These are phyloP conservation scores for Gadus chalcogrammus DNA, from an alignment of 2,113 vertebrate species.

Conservation along the genomic window DNA sequence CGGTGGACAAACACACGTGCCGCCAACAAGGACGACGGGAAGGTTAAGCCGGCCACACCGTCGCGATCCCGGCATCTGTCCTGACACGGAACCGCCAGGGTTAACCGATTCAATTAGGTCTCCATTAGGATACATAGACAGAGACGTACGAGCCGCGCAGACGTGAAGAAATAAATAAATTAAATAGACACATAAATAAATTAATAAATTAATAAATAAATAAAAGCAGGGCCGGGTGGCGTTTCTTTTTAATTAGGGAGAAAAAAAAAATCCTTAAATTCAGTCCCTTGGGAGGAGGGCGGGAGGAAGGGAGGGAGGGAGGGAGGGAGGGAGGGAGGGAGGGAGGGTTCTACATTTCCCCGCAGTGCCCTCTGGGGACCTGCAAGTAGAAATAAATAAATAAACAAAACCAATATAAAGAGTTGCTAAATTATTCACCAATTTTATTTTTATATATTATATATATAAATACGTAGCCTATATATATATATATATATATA, in stretches of 20 bases:
- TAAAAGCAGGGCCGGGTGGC: constrained; percentile 26
- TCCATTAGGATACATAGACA: constrained; percentile 36
- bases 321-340: no score
- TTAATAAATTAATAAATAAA: no score
- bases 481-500: no score
- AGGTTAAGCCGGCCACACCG: not conserved
- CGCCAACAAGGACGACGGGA: not conserved
- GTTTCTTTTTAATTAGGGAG: constrained; percentile 62
- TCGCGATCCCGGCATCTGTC: constrained; percentile 9
- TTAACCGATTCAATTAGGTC: constrained; percentile 46
- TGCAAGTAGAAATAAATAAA: constrained; percentile 40
- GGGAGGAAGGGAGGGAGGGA: no score
- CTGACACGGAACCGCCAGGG: constrained; percentile 11
- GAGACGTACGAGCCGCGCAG: not conserved
- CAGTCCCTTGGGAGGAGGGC: constrained; percentile 55
- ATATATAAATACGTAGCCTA: no score
- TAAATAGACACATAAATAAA: no score
- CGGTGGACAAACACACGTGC: constrained; percentile 8
- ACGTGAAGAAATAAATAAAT: no score
- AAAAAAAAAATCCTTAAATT: constrained; percentile 43
- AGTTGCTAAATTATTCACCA: constrained; percentile 67
- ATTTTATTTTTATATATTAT: constrained; percentile 14
- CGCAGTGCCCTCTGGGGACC: constrained; percentile 51
- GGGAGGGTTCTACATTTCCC: constrained; percentile 52
- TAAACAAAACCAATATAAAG: constrained; percentile 39